Base-by-base conservation (phyloP, 2,888 invertebrate species). In the Celastrina argiolus region DNA sequence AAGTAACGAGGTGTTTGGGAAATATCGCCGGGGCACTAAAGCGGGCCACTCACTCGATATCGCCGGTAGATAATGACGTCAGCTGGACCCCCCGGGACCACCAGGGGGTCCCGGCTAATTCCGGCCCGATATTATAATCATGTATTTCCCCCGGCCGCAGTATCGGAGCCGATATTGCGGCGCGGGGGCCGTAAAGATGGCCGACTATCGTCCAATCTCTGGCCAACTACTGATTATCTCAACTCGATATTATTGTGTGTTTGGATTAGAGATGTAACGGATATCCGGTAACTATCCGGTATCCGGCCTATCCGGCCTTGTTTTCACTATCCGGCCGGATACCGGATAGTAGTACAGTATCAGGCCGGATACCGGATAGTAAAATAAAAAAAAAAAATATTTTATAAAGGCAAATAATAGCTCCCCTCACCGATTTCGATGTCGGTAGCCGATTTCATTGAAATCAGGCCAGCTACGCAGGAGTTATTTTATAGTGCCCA, bases 141-240 rank as follows among this genome's bases (percentile, higher is more conserved):
- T 61, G 36, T 16, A 61, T 61, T 61, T 61, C 61, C 61, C 61
- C 18, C 10, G 59, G 18, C 18, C 61, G 36, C 61, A 1, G 22
- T 61, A 61, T 22, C 61, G 22, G 12, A 28, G 12, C 1, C 26
- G 12, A 16, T 59, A 34, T 59, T 36, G 16, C 12, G 18, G 36
- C n/a, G 8, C 39, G 22, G 61, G 36, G 34, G 61, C 59, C 34
- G 16, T 59, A 59, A 59, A 34, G 61, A 36, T 22, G 34, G 12
- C 39, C 61, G 18, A 22, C 22, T 36, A 61, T 36, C 22, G 14
- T 36, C 36, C 36, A 12, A 36, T 36, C 39, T 12, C 22, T 22
- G 26, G 16, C 22, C 51, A 5, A 26, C 22, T 7, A 31, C 31
- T 51, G 51, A 51, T 51, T 26, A 51, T 51, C 51, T 26, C 12